Base-by-base conservation (phyloP, 2,113 vertebrate species). In the Cettia cetti region DNA sequence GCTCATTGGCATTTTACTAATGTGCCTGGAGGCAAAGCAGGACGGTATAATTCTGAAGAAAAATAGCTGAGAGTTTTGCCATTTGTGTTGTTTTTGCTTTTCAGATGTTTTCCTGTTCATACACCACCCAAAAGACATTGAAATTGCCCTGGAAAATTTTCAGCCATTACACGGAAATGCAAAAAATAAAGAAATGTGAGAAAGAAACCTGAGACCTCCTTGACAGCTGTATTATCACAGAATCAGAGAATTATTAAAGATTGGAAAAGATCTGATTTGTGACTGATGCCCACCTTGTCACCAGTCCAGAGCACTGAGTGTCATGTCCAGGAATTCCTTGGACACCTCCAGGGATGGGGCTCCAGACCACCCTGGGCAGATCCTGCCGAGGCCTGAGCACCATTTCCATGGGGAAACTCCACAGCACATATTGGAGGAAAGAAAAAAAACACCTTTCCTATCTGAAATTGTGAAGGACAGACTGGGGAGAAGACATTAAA, bases 1-100 rank as follows among this genome's bases (percentile, higher is more conserved):
- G 78, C 75, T 94, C 68, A 78, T 40, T 92, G 93, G 63, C 79
- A 95, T 93, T 93, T 63, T 80, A 53, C 86, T 92, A 79, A 92
- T 83, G 74, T 23, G 40, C 71, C 90, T 77, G 53, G 52, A 88
- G 64, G 75, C 45, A n/a, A 83, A 80, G 60, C 14, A 52, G 66
- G 44, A 47, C 27, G 56, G 20, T 15, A 4, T 52, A 90, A 72
- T 40, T 45, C 68, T 44, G 66, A 33, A 69, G 44, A 56, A 75
- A 59, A 88, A 85, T 75, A 64, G 4, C 40, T 33, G 33, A 52
- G 19, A 66, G 47, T 40, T 68, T 68, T 77, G 60, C 40, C 60
- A 53, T 74, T 88, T 90, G 27, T 52, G 24, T 79, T n/a, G 11
- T 3, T 59, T 80, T 76, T 54, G 15, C 42, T 91, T 89, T 85